Conservation (phyloP, 1,140 invertebrate genomes). For the Cardiocondyla obscurior region DNA sequence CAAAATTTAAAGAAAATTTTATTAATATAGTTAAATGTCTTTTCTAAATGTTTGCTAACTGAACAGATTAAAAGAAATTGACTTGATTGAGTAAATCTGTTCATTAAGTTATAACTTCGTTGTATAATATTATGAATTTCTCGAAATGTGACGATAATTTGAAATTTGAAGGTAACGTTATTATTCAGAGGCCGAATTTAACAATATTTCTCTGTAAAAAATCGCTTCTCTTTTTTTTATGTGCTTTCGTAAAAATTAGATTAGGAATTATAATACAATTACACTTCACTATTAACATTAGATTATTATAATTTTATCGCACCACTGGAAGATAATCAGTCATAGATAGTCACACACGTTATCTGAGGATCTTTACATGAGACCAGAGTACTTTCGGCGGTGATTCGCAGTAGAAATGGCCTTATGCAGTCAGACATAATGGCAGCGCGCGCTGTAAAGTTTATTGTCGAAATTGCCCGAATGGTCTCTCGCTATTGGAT, state of each 20-base stretch:
- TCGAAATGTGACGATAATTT: slow-evolving; percentile 2
- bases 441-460: background rate
- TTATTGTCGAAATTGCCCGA: slow-evolving; percentile 28
- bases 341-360: no score
- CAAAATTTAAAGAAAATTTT: background rate
- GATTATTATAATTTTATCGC: background rate
- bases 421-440: background rate
- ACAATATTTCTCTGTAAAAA: background rate
- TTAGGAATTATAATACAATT: background rate
- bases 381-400: background rate
- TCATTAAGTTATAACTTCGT: background rate
- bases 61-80: background rate
- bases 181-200: background rate
- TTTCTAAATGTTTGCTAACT: background rate
- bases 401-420: background rate
- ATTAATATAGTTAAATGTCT: background rate
- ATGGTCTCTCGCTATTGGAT: slow-evolving; percentile 18
- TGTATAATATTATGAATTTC: background rate
- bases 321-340: background rate
- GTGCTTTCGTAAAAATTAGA: background rate
- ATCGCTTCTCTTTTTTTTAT: background rate
- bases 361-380: background rate
- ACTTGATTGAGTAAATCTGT: background rate
- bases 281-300: background rate
- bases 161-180: background rate